Evolutionary conservation across 1,140 invertebrate genomes (phyloP).

Genomic region (Holotrichia oblita): DNA sequence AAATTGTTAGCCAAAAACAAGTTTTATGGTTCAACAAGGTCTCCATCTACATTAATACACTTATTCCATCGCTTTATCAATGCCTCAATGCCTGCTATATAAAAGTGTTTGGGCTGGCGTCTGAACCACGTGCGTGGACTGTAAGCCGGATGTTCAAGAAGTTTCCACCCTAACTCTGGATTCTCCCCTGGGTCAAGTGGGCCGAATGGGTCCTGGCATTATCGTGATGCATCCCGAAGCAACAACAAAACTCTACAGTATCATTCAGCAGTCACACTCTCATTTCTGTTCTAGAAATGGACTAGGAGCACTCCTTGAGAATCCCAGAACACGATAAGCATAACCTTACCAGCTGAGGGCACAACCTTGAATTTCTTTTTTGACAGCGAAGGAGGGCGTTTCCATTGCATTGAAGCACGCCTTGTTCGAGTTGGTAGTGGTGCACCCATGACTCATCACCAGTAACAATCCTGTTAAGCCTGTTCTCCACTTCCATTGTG

Average conservation of each 20-base stretch:
- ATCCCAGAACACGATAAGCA: background rate
- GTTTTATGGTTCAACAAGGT: slow-evolving; percentile 10
- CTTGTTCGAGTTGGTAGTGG: background rate
- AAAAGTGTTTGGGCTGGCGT: background rate
- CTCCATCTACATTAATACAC: slow-evolving; percentile 19
- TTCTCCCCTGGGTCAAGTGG: background rate
- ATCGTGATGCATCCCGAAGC: background rate
- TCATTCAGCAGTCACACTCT: background rate
- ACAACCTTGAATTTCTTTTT: background rate
- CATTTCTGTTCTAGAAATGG: slow-evolving; percentile 16
- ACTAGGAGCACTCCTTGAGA: background rate
- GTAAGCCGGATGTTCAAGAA: background rate
- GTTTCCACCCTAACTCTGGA: background rate
- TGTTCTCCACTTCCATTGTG: background rate
- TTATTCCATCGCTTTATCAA: background rate
- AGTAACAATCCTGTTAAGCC: slow-evolving; percentile 16
- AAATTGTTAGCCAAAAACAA: background rate
- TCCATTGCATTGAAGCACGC: background rate
- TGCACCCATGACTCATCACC: background rate
- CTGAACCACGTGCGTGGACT: background rate
- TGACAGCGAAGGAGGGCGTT: background rate
- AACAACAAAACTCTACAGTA: background rate
- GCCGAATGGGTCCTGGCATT: background rate
- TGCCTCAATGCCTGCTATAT: background rate
- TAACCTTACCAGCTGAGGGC: slow-evolving; percentile 4